Conservation (phyloP, 2,888 invertebrate genomes). For the Thymelicus sylvestris region DNA sequence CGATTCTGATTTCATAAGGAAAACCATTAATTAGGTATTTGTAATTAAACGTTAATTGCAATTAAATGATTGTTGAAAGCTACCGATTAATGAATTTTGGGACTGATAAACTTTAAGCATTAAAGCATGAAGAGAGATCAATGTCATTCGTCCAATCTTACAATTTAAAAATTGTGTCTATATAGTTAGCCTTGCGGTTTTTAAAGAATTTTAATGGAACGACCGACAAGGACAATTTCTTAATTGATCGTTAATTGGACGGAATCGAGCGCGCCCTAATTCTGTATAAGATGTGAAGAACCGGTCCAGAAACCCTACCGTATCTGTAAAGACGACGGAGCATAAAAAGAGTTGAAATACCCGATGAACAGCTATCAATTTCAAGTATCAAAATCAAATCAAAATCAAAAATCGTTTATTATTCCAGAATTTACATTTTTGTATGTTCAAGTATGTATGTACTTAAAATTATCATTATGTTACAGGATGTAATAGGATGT, state of each 20-base stretch:
- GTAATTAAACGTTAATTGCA: background rate
- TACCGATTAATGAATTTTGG: background rate
- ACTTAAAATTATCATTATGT: too few species aligned
- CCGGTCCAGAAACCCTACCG: background rate
- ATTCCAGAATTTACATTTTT: too few species aligned
- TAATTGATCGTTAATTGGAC: slow-evolving; percentile 30
- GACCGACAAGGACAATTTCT: slow-evolving; percentile 27
- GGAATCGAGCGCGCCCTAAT: slow-evolving; percentile 16
- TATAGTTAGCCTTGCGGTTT: slow-evolving; percentile 19
- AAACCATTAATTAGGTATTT: background rate
- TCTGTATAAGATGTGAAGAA: background rate
- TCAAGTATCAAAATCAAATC: background rate
- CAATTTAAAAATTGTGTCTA: background rate
- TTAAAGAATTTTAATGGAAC: slow-evolving; percentile 23
- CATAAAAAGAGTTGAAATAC: background rate
- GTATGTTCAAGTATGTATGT: too few species aligned
- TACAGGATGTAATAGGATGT: too few species aligned
- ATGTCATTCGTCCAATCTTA: background rate
- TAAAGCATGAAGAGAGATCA: background rate
- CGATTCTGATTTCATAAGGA: background rate
- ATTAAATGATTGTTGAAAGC: background rate
- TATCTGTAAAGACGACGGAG: background rate
- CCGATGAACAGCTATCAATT: background rate
- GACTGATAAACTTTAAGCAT: background rate
- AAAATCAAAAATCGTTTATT: too few species aligned